These are phyloP conservation scores for Marisa cornuarietis DNA, from an alignment of 1,140 invertebrate genomes.

Conservation along the genomic window DNA sequence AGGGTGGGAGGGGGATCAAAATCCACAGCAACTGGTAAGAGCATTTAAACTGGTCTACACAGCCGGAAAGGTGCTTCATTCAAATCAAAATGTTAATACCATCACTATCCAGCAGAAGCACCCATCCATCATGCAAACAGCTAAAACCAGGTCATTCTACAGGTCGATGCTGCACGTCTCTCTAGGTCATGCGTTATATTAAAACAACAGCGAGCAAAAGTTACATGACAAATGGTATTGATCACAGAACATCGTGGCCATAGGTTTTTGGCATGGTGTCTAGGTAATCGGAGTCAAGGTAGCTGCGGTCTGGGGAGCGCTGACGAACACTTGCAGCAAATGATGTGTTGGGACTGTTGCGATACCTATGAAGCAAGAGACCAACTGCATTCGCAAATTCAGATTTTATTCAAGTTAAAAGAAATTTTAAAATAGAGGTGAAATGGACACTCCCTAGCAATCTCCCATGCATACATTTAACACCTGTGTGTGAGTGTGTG, in stretches of 20 bases:
- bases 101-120: too few species aligned
- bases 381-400: not conserved
- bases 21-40: too few species aligned
- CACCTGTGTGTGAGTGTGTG: not conserved
- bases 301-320: conserved; percentile 42
- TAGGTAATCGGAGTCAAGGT: conserved; percentile 33
- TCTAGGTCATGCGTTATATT: not conserved
- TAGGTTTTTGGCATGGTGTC: conserved; percentile 34
- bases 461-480: not conserved
- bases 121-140: too few species aligned
- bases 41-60: too few species aligned
- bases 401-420: not conserved
- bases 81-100: too few species aligned
- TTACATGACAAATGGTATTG: not conserved
- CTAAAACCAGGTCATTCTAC: too few species aligned
- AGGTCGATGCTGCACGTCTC: too few species aligned
- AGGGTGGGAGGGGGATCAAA: too few species aligned
- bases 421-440: not conserved
- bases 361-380: conserved; percentile 31
- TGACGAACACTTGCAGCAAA: conserved; percentile 37
- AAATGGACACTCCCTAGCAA: not conserved
- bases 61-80: too few species aligned
- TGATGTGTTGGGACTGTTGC: conserved; percentile 38
- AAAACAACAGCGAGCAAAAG: not conserved
- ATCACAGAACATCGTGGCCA: conserved; percentile 38